Percentiles rank a stretch among this genome's conserved stretches.
Conservation (phyloP, 53 echinoderm and acorn worm genomes). For the Stichopus horrens region DNA sequence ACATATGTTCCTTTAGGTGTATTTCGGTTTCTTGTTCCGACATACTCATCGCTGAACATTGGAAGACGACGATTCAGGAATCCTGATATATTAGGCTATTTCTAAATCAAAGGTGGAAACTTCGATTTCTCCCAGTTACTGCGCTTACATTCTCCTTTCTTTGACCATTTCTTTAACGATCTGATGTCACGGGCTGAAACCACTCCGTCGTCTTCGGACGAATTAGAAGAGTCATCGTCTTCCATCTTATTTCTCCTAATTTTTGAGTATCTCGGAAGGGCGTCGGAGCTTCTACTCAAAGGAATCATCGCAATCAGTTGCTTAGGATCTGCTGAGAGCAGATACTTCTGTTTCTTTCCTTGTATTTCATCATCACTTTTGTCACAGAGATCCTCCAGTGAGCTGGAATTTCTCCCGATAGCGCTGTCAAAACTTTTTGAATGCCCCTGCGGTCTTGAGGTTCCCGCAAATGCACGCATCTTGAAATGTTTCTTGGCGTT, state of each 20-base stretch:
- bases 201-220: neutral
- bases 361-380: constrained; percentile 9
- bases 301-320: constrained; percentile 14
- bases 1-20: no score
- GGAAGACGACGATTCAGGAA: neutral
- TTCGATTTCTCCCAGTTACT: constrained; percentile 2
- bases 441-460: constrained; percentile 7
- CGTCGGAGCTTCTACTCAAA: constrained; percentile 38
- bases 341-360: constrained; percentile 40
- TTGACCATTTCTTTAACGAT: neutral
- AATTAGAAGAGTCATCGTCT: neutral
- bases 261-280: constrained; percentile 9
- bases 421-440: constrained; percentile 48
- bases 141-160: neutral
- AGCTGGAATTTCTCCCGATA: constrained; percentile 24
- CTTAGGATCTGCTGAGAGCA: constrained; percentile 35
- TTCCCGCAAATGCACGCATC: constrained; percentile 14
- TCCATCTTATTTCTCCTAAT: constrained; percentile 2
- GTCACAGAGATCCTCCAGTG: constrained; percentile 36
- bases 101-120: constrained; percentile 28
- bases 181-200: neutral
- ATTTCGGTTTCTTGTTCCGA: no score
- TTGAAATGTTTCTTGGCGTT: constrained; percentile 26
- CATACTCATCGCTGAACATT: neutral
- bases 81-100: neutral